A percentile compares a stretch with the other conserved stretches of the same genome.
These are phyloP conservation scores for Eira barbara DNA, from an alignment of 2,113 vertebrate species.

Conservation along the genomic window DNA sequence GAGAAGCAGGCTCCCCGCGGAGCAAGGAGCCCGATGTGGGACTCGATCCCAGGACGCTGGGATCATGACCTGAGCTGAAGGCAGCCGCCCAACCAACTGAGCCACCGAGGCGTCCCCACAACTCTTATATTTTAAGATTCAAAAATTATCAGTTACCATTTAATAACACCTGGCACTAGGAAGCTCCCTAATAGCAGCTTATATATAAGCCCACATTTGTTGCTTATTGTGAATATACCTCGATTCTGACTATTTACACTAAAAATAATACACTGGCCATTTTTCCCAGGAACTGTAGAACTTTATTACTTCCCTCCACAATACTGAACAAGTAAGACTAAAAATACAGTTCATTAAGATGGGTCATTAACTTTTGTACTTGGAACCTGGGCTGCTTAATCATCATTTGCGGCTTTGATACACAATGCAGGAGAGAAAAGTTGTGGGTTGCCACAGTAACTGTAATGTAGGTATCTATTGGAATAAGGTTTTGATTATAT, in stretches of 20 bases:
- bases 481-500: background rate
- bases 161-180: background rate
- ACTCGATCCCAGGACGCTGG: too few species aligned
- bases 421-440: background rate
- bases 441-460: background rate
- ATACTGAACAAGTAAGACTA: background rate
- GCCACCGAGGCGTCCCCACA: too few species aligned
- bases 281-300: background rate
- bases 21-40: too few species aligned
- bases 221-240: background rate
- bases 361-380: background rate
- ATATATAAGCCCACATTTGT: background rate
- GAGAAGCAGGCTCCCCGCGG: too few species aligned
- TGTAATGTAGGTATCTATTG: background rate
- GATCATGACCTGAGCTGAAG: too few species aligned
- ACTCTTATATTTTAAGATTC: constrained; percentile 6
- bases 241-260: background rate
- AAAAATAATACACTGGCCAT: constrained; percentile 18
- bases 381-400: background rate
- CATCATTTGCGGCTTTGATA: background rate
- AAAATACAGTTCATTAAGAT: background rate
- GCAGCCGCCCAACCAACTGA: too few species aligned
- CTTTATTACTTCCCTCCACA: constrained; percentile 4
- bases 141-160: background rate
- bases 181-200: background rate